phyloP scores from a whole-genome alignment of 2,888 invertebrate genomes.

The Oscheius sp. region DNA sequence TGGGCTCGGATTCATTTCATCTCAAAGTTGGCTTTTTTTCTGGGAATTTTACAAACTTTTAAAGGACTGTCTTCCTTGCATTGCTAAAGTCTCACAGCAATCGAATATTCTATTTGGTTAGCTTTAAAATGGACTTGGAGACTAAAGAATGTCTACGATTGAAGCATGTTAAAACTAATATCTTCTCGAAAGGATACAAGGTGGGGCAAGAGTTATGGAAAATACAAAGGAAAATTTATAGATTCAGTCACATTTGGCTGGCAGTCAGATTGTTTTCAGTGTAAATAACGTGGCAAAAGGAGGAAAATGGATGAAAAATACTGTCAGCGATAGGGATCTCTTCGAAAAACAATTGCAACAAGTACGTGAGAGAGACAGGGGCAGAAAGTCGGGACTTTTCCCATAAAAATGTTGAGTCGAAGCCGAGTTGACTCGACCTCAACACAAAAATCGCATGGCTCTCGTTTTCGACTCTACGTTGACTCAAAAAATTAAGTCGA shows the following conservation, averaged over 20 bases:
- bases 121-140: conserved; percentile 28
- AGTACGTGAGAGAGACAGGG: conserved; percentile 2
- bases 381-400: too few relatives aligned
- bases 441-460: too few relatives aligned
- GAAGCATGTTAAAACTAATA: conserved; percentile 25
- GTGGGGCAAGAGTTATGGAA: too few relatives aligned
- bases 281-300: conserved; percentile 29
- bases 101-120: conserved; percentile 30
- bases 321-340: neutral
- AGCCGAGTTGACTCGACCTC: too few relatives aligned
- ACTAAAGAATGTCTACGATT: conserved; percentile 16
- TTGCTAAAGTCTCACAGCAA: conserved; percentile 33
- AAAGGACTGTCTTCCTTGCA: conserved; percentile 22
- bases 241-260: conserved; percentile 35
- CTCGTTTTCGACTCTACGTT: too few relatives aligned
- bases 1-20: conserved; percentile 31
- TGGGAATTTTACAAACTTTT: neutral
- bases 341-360: conserved; percentile 15
- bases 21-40: neutral
- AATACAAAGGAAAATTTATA: neutral
- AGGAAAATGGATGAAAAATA: conserved; percentile 7
- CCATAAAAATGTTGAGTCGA: too few relatives aligned
- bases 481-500: too few relatives aligned
- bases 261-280: conserved; percentile 32
- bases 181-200: conserved; percentile 31